phyloP scores from a whole-genome alignment of 2,888 invertebrate genomes.

The Stenurella melanura region DNA sequence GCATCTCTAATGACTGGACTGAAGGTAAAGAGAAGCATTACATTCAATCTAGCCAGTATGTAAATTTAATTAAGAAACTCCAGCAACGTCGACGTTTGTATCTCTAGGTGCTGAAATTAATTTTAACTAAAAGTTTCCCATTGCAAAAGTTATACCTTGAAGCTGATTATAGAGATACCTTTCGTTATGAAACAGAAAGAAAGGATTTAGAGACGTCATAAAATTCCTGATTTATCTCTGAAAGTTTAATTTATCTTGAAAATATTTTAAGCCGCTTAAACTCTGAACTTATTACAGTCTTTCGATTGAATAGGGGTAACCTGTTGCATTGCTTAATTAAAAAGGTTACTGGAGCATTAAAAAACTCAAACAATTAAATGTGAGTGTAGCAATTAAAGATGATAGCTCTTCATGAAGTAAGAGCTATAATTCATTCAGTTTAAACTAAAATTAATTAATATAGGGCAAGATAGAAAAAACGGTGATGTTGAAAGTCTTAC shows the following conservation, averaged over 20 bases:
- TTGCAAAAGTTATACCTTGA: background rate
- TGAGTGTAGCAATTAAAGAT: background rate
- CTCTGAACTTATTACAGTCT: conserved; percentile 3
- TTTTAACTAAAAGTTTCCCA: background rate
- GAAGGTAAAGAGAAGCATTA: background rate
- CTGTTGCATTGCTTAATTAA: conserved; percentile 19
- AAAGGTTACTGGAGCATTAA: background rate
- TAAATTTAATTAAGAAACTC: background rate
- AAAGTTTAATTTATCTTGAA: conserved; percentile 10
- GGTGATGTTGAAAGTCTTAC: too few relatives aligned
- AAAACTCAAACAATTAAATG: background rate
- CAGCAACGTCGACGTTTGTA: background rate
- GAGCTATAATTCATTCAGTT: background rate
- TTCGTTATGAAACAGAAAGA: background rate
- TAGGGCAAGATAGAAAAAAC: too few relatives aligned
- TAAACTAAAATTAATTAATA: too few relatives aligned
- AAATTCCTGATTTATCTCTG: conserved; percentile 7
- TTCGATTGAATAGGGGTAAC: background rate
- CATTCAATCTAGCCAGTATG: background rate
- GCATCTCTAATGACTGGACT: too few relatives aligned
- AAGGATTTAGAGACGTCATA: background rate
- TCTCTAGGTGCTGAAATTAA: background rate
- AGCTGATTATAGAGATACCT: background rate
- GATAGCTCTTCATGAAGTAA: background rate
- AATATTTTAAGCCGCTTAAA: conserved; percentile 16